phyloP scores from a whole-genome alignment of 2,888 invertebrate species.

The Prenolepis imparis region DNA sequence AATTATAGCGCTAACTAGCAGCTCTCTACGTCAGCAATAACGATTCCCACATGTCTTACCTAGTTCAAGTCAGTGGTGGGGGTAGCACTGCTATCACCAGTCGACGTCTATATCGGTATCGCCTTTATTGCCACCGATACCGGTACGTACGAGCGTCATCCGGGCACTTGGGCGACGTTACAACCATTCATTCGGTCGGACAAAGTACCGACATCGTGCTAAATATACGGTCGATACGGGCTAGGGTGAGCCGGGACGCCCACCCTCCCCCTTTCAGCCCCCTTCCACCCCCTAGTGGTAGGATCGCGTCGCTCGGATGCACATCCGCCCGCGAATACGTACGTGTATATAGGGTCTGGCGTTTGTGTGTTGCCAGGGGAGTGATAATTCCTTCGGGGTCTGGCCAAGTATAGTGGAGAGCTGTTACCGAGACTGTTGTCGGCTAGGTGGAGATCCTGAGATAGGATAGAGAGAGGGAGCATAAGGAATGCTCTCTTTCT shows the following conservation, averaged over 20 bases:
- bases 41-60: slow-evolving; percentile 44
- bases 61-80: background rate
- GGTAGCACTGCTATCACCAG: background rate
- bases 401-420: slow-evolving; percentile 68
- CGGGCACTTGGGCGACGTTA: slow-evolving; percentile 72
- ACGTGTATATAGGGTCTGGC: background rate
- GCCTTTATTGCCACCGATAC: slow-evolving; percentile 78
- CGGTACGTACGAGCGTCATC: slow-evolving; percentile 70
- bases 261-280: background rate
- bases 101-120: slow-evolving; percentile 68
- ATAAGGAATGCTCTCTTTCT: slow-evolving; percentile 72
- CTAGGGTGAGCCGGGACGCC: slow-evolving; percentile 29
- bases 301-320: slow-evolving; percentile 26
- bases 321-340: slow-evolving; percentile 7
- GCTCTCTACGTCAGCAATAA: slow-evolving; percentile 41
- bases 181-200: slow-evolving; percentile 81
- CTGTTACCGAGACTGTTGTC: slow-evolving; percentile 75
- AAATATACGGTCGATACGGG: slow-evolving; percentile 78
- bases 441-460: slow-evolving; percentile 43
- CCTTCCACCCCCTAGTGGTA: background rate
- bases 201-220: slow-evolving; percentile 82
- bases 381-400: slow-evolving; percentile 74
- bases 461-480: slow-evolving; percentile 51
- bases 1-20: slow-evolving; percentile 1
- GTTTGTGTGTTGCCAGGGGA: slow-evolving; percentile 37